These are phyloP conservation scores for Microcebus lehilahytsara DNA, from an alignment of 2,113 vertebrate genomes.

Conservation along the genomic window DNA sequence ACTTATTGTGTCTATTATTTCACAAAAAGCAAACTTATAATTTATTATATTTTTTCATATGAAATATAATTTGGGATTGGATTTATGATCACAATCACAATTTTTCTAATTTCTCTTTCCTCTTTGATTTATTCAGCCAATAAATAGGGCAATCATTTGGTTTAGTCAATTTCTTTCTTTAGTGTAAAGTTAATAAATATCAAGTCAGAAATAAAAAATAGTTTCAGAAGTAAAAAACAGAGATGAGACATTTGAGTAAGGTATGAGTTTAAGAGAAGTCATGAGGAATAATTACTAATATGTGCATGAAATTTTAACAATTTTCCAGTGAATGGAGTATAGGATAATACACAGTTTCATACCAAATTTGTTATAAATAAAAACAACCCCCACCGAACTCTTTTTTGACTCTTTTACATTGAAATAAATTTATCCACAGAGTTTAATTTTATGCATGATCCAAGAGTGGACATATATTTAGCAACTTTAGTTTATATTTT, in stretches of 20 bases:
- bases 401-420: not conserved
- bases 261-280: not conserved
- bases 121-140: conserved; percentile 14
- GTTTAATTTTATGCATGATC: not conserved
- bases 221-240: not conserved
- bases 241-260: not conserved
- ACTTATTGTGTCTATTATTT: not conserved
- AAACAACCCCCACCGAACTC: not conserved
- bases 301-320: not conserved
- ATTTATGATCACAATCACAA: too few relatives aligned
- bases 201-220: not conserved
- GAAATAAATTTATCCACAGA: not conserved
- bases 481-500: not conserved
- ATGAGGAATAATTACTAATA: not conserved
- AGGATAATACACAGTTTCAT: not conserved
- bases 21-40: not conserved
- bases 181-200: not conserved
- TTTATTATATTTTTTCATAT: not conserved
- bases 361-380: not conserved
- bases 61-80: not conserved
- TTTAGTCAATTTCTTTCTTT: not conserved
- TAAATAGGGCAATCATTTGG: not conserved
- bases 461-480: not conserved
- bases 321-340: not conserved
- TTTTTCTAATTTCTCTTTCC: not conserved